Conservation (phyloP, 2,797 vertebrate species). For the Oceanodroma leucorhoa region DNA sequence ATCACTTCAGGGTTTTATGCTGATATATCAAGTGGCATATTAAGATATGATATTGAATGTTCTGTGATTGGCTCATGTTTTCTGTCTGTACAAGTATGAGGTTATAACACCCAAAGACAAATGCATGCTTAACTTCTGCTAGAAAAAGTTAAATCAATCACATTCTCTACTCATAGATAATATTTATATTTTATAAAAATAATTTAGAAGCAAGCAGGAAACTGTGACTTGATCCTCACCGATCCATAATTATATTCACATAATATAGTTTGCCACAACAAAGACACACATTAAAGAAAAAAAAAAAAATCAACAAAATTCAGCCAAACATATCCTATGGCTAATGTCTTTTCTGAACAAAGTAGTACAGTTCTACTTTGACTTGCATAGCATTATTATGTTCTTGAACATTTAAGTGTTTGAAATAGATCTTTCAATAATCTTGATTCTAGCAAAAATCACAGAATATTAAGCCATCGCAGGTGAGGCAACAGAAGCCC, state of each 20-base stretch:
- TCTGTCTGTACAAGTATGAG: background rate
- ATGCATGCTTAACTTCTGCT: background rate
- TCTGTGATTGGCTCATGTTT: background rate
- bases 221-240: background rate
- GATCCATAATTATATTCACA: background rate
- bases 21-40: background rate
- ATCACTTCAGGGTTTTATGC: background rate
- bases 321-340: background rate
- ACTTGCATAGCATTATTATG: background rate
- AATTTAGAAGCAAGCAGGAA: background rate
- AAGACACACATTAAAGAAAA: background rate
- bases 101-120: background rate
- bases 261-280: background rate
- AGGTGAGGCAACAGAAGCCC: background rate
- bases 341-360: background rate
- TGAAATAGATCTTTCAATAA: background rate
- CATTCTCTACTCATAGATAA: background rate
- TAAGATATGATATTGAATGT: background rate
- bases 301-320: background rate
- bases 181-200: background rate
- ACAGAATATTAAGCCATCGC: background rate
- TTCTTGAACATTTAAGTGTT: background rate
- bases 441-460: background rate
- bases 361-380: background rate
- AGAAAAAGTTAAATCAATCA: background rate